Evolutionary conservation across 1,140 invertebrate genomes (phyloP), one percentile per base, ranked within the genome.

Genomic region (Reticulitermes speratus): DNA sequence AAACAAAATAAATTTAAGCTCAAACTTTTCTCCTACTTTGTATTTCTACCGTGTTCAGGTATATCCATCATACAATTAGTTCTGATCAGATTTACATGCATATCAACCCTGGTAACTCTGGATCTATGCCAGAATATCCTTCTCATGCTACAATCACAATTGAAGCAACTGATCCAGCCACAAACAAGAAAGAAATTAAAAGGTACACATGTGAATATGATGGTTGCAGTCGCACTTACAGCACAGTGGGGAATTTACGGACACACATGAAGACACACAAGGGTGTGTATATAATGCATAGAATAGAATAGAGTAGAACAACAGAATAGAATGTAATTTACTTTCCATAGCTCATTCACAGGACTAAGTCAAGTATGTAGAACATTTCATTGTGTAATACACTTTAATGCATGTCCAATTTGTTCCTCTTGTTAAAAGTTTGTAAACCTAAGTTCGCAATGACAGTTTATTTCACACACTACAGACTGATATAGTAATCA

Each of bases 211-310:
- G 98, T 92, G 96, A 98, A 91, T 98, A 96, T 91, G 95, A 96
- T 87, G 97, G 96, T 2, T 99, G 98, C 91, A 92, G 93, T 87
- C 93, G 97, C 88, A 97, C 96, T 44, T 99, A 99, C 90, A 98
- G 97, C 89, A 99, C 98, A 16, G 95, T 97, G 87, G 98, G 98
- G 84, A 99, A 99, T 92, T 92, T 99, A 84, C 94, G 97, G 89
- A 99, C 97, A 85, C 98, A 99, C 91, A 95, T 98, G 93, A 98
- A 98, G 93, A 98, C 97, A 87, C 98, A 99, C 89, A 97, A 95
- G 96, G 97, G 98, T 98, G 92, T 83, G 52, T 75, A 21, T 55
- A 55, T 21, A 38, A 55, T 55, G 52, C 19, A 55, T 11, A 48
- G 38, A 38, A 38, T 38, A 38, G 38, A 38, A 38, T 38, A 38